Evolutionary conservation across 2,797 vertebrate genomes (phyloP).

Genomic region (Chrysocyon brachyurus): DNA sequence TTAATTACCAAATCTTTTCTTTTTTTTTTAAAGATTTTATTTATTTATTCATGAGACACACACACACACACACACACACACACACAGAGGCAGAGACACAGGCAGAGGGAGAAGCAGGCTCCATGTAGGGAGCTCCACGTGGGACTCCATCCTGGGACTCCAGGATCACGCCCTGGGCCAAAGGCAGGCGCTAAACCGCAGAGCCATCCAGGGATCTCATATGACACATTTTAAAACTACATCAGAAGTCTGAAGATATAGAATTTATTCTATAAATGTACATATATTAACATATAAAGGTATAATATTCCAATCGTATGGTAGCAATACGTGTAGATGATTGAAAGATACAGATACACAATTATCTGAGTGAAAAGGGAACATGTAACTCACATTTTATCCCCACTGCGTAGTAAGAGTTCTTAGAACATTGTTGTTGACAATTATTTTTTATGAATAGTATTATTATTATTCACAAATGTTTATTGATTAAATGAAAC

Average conservation of each 20-base stretch:
- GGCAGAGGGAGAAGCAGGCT: too few species aligned
- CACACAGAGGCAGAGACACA: too few species aligned
- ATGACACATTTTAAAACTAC: not conserved
- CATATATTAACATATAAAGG: not conserved
- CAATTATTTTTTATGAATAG: conserved; percentile 13
- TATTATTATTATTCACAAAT: not conserved
- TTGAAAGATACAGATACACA: not conserved
- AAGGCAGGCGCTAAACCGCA: too few species aligned
- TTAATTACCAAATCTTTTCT: too few species aligned
- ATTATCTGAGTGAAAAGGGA: not conserved
- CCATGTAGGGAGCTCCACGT: too few species aligned
- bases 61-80: too few species aligned
- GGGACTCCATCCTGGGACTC: too few species aligned
- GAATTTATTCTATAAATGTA: not conserved
- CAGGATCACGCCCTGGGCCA: too few species aligned
- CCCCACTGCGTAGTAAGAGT: not conserved
- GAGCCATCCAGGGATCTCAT: too few species aligned
- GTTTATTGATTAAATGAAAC: not conserved
- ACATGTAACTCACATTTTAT: not conserved
- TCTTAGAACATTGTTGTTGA: not conserved
- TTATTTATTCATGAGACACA: too few species aligned
- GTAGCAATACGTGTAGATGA: not conserved
- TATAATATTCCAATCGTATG: not conserved
- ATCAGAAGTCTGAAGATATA: not conserved
- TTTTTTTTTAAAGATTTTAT: too few species aligned